Evolutionary conservation across 2,113 vertebrate species (phyloP), one percentile per base, ranked within the genome.

Genomic region (Trinectes maculatus): DNA sequence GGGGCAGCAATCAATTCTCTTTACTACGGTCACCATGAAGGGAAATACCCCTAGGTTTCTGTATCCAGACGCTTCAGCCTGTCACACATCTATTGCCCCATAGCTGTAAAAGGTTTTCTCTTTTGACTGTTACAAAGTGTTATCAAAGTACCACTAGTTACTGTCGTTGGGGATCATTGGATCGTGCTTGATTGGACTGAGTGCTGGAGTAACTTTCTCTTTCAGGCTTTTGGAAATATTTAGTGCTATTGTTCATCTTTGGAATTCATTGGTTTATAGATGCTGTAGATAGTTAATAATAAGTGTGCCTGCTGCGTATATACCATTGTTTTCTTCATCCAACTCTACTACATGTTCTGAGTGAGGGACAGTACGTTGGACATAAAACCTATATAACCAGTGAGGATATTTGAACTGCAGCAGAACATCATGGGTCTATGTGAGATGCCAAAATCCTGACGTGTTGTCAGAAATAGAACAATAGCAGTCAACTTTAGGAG

Each of bases 101-200:
- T n/a, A n/a, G n/a, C n/a, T n/a, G n/a, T n/a, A 68, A 73, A 58
- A 54, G 47, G 44, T 31, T 52, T 64, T 31, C 63, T 58, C 56
- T 79, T 68, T 73, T 71, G 62, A 70, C 26, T 65, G 31, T 80
- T 31, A 67, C 6, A 13, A 13, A 34, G 25, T 62, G 69, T 63
- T 74, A 40, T 54, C 43, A 64, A 19, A 36, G 8, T 15, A 36
- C 2, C 40, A 68, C 70, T 77, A 77, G 51, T 46, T 77, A 55
- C 21, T 57, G 22, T 71, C 70, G 25, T 42, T 55, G 21, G 10
- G 62, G 58, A 84, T 68, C 56, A 54, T 1, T 55, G 51, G 34
- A 48, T 68, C 18, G 54, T 5, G 33, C 1, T 6, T 54, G 18
- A 71, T 67, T 60, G 39, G 36, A 61, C 31, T 65, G 12, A 26